phyloP scores from a whole-genome alignment of 2,888 invertebrate genomes.

The Ophioninae sp. region DNA sequence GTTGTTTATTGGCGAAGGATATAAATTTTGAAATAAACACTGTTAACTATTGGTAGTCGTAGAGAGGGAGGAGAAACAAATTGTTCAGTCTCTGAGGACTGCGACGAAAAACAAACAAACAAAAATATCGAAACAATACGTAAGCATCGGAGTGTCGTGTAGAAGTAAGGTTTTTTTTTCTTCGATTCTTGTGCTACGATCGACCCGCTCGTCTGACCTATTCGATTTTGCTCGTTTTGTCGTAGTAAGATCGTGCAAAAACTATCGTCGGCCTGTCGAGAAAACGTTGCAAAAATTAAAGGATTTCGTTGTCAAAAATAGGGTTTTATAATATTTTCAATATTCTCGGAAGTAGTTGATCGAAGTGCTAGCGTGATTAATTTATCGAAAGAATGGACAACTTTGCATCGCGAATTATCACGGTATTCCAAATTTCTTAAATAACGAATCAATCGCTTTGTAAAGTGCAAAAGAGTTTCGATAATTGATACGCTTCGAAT shows the following conservation, averaged over 20 bases:
- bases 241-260: not conserved
- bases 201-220: not conserved
- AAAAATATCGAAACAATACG: conserved; percentile 13
- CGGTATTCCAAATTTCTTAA: not conserved
- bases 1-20: conserved; percentile 66
- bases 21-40: conserved; percentile 62
- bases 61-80: conserved; percentile 46
- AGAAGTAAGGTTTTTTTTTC: not conserved
- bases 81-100: conserved; percentile 37
- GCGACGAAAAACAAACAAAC: not conserved
- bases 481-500: not conserved
- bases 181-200: not conserved
- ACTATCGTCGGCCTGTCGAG: not conserved
- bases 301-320: not conserved
- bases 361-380: not conserved
- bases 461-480: not conserved
- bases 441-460: not conserved
- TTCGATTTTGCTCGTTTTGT: not conserved
- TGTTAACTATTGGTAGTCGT: conserved; percentile 67
- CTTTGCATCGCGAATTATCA: not conserved
- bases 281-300: not conserved
- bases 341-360: not conserved
- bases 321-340: not conserved
- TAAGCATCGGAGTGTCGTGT: not conserved
- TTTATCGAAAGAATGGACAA: not conserved